Base-by-base conservation (phyloP, 2,888 invertebrate species). In the Callimorpha dominula region DNA sequence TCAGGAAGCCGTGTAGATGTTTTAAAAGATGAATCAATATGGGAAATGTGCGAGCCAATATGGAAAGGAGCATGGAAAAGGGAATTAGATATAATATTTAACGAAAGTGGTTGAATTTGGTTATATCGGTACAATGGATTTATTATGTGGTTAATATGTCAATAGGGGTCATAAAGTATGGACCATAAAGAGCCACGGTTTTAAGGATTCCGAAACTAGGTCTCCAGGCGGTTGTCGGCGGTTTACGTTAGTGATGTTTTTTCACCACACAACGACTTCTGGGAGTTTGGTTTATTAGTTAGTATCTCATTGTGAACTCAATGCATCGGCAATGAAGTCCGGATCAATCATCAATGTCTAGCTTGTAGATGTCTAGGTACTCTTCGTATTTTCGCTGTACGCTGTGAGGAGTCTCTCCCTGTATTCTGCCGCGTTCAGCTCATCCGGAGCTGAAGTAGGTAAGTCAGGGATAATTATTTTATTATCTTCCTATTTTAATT, bases 371-470 rank as follows among this genome's bases (percentile, higher is more conserved):
- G 0, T 97, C 96, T 12, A 93, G 90, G 88, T 97, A 97, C 75
- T 96, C 94, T 17, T 96, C 93, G 88, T 97, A 99, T 86, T 97
- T 96, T 1, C 93, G 93, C 93, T 90, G 83, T 98, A 97, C 15
- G 97, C 97, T 60, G 91, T 87, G n/a, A 96, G 86, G n/a, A 98
- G 90, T 0, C 96, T 95, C 2, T 97, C 96, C 43, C 98, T 95
- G 78, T 91, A 95, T 0, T 94, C 94, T 20, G 90, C 91, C 14
- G 94, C 95, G 60, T 94, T 92, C 0, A 91, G 92, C 78, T 96
- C 96, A 92, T 95, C 87, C 3, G 96, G 82, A 80, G 96, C 95
- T 95, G 75, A 11, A 31, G 54, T n/a, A 11, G 15, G 54, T n/a
- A 12, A 60, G 31, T 31, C 31, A 31, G 31, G 31, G 31, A 31